Conservation (phyloP, 2,113 vertebrate genomes). For the Poecilia latipinna region DNA sequence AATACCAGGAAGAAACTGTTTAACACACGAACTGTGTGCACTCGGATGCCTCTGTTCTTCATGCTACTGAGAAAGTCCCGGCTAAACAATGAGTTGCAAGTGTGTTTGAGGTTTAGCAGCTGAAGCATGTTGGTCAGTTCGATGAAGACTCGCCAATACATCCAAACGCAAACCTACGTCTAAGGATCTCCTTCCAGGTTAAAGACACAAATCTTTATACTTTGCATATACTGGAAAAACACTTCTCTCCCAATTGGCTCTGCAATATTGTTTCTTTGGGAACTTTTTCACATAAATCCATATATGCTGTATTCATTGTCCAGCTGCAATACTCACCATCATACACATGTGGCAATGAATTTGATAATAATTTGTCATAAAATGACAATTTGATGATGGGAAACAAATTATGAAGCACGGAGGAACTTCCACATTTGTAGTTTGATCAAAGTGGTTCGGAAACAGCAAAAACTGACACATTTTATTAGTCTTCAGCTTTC, state of each 20-base stretch:
- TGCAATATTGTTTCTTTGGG: background rate
- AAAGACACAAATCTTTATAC: background rate
- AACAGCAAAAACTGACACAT: background rate
- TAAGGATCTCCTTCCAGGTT: background rate
- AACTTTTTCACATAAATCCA: no score
- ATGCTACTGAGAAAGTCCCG: conserved; percentile 2
- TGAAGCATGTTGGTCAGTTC: background rate
- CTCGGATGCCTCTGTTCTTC: conserved; percentile 4
- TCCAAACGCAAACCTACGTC: background rate
- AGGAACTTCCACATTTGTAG: background rate
- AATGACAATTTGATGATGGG: background rate
- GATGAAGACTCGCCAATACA: background rate
- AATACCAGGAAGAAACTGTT: conserved; percentile 63
- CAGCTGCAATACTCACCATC: background rate
- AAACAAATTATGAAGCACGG: background rate
- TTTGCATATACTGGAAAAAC: background rate
- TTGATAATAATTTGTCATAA: background rate
- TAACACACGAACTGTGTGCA: conserved; percentile 11
- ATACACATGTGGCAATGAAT: background rate
- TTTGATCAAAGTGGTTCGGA: background rate
- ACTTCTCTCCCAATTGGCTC: background rate
- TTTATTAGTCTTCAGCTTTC: background rate
- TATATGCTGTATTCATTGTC: background rate
- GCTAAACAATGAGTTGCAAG: conserved; percentile 9
- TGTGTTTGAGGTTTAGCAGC: background rate